phyloP scores from a whole-genome alignment of 2,113 vertebrate species.

The Pseudorectes ferrugineus region DNA sequence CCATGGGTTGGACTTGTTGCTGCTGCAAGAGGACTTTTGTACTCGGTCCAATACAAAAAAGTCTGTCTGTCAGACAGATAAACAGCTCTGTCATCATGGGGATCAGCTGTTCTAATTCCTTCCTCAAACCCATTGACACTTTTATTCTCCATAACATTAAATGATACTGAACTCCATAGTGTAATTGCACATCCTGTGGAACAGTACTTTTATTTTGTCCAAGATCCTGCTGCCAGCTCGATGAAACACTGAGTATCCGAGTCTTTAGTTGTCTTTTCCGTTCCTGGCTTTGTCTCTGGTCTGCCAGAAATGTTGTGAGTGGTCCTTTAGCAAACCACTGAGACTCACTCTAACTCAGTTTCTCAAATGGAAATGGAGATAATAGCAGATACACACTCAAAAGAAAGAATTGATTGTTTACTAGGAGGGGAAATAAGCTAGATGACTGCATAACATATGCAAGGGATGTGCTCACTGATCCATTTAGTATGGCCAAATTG shows the following conservation, averaged over 20 bases:
- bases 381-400: neutral
- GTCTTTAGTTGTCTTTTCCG: neutral
- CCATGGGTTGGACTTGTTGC: fast-evolving
- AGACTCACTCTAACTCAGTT: neutral
- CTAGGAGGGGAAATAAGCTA: neutral
- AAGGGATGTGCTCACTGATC: neutral
- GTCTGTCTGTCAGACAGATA: neutral
- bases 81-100: neutral
- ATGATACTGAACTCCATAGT: neutral
- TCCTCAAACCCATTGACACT: neutral
- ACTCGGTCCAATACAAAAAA: neutral
- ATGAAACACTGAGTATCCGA: neutral
- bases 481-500: neutral
- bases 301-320: neutral
- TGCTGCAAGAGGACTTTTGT: neutral
- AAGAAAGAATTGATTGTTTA: neutral
- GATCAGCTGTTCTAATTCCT: neutral
- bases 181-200: neutral
- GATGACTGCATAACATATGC: neutral
- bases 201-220: neutral
- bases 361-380: neutral
- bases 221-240: neutral
- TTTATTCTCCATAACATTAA: neutral
- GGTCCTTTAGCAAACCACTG: neutral
- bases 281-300: neutral